phyloP scores from a whole-genome alignment of 2,888 invertebrate species.

The Blastobasis adustella region DNA sequence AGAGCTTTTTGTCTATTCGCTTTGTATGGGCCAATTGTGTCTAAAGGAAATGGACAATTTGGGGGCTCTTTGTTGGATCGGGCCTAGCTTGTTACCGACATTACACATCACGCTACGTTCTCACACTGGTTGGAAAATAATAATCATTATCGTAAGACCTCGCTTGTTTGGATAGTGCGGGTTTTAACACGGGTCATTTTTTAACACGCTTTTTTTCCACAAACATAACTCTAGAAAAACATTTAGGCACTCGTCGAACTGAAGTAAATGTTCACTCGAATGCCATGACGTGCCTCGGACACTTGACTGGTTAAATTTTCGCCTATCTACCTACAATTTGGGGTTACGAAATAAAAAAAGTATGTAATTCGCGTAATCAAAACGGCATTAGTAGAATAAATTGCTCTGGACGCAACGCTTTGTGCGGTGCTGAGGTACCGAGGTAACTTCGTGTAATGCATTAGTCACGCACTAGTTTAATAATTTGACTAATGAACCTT shows the following conservation, averaged over 20 bases:
- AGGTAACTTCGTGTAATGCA: slow-evolving; percentile 30
- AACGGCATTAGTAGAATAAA: slow-evolving; percentile 54
- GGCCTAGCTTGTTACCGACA: neutral
- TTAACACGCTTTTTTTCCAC: no score
- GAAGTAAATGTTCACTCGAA: slow-evolving; percentile 40
- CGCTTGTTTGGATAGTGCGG: no score
- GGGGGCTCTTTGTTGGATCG: neutral
- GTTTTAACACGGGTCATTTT: no score
- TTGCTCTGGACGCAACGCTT: slow-evolving; percentile 31
- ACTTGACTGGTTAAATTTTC: slow-evolving; percentile 34
- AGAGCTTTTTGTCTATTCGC: slow-evolving; percentile 52
- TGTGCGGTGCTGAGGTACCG: slow-evolving; percentile 22
- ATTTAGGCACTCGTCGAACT: slow-evolving; percentile 22
- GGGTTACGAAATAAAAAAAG: slow-evolving; percentile 41
- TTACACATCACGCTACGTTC: neutral
- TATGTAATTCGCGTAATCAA: slow-evolving; percentile 58
- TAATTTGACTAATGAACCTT: slow-evolving; percentile 15
- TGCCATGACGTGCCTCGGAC: slow-evolving; percentile 28
- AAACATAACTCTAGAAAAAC: slow-evolving; percentile 13
- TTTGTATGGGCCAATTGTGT: slow-evolving; percentile 54
- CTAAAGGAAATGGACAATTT: slow-evolving; percentile 58
- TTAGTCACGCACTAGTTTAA: slow-evolving; percentile 38
- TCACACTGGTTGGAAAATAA: no score
- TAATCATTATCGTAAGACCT: no score
- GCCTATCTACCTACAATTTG: slow-evolving; percentile 17